Percentiles rank a stretch among this genome's conserved stretches.
These are phyloP conservation scores for Anolis sagrei DNA, from an alignment of 2,113 vertebrate genomes.

Conservation along the genomic window DNA sequence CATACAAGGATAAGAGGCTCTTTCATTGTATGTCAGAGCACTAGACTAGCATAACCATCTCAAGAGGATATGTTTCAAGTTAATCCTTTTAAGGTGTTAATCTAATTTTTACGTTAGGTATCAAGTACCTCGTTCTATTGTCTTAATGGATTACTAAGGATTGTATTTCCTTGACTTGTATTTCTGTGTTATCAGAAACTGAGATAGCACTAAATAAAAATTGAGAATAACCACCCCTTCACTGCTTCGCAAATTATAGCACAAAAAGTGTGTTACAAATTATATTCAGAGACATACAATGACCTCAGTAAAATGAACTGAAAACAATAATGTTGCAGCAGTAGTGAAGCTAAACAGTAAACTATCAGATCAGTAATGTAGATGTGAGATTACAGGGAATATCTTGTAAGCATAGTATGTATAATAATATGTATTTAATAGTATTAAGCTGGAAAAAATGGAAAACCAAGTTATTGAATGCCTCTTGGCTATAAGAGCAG, in stretches of 20 bases:
- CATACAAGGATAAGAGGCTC: neutral
- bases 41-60: accelerated
- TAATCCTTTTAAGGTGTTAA: neutral
- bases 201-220: neutral
- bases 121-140: neutral
- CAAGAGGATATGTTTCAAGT: constrained; percentile 7
- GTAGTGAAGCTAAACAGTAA: neutral
- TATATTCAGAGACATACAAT: neutral
- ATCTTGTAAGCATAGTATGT: neutral
- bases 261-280: neutral
- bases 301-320: neutral
- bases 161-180: neutral
- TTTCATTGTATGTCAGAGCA: neutral
- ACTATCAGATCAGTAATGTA: neutral
- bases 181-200: constrained; percentile 20
- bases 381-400: neutral
- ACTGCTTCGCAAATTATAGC: neutral
- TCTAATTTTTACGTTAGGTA: neutral
- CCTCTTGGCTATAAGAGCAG: constrained; percentile 31
- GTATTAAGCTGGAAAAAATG: neutral
- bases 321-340: neutral
- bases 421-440: neutral
- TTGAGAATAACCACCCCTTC: neutral
- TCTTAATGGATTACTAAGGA: neutral
- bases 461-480: neutral